Evolutionary conservation across 1,140 invertebrate species (phyloP).

Genomic region (Antheraea pernyi): DNA sequence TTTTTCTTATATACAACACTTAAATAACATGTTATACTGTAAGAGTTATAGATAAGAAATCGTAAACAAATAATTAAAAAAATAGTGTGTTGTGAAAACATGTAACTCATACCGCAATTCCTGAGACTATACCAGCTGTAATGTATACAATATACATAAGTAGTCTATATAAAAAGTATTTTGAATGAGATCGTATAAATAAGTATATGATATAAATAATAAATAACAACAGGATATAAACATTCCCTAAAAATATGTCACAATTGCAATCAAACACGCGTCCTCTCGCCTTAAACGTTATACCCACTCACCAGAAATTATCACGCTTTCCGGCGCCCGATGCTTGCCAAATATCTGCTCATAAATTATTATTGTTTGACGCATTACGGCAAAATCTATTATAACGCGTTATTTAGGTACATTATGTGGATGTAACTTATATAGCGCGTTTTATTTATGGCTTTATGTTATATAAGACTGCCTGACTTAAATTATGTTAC

Average conservation of each 20-base stretch:
- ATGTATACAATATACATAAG: too few relatives aligned
- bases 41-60: too few relatives aligned
- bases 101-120: too few relatives aligned
- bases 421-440: constrained; percentile 18
- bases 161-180: too few relatives aligned
- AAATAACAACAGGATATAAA: not conserved
- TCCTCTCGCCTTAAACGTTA: constrained; percentile 39
- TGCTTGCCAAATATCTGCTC: constrained; percentile 65
- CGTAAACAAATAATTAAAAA: too few relatives aligned
- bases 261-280: constrained; percentile 26
- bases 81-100: too few relatives aligned
- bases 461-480: constrained; percentile 7
- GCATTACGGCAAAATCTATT: constrained; percentile 71
- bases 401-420: constrained; percentile 37
- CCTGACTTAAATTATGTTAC: not conserved
- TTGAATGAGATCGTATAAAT: too few relatives aligned
- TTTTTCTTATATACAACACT: too few relatives aligned
- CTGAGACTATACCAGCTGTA: too few relatives aligned
- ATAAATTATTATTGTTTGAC: constrained; percentile 68
- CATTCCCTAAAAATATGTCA: constrained; percentile 18
- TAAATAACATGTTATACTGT: too few relatives aligned
- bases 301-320: constrained; percentile 52
- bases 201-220: too few relatives aligned
- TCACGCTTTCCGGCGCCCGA: constrained; percentile 48
- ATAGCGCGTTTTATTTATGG: constrained; percentile 10